These are phyloP conservation scores for Aricia agestis DNA, from an alignment of 1,140 invertebrate species.

Conservation along the genomic window DNA sequence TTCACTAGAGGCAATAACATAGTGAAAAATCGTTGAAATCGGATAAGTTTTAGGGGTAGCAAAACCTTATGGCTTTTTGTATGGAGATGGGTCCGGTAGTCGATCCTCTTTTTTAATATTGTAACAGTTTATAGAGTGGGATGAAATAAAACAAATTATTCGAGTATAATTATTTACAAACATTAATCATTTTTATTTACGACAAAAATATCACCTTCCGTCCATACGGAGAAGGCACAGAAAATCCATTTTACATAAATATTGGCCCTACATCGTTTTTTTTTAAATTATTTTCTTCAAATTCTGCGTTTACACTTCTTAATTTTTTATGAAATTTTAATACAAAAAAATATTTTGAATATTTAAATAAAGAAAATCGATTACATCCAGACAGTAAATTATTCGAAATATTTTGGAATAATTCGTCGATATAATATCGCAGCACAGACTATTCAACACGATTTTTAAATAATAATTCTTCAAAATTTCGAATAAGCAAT, in stretches of 20 bases:
- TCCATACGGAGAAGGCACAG: constrained; percentile 50
- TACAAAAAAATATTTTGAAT: not conserved
- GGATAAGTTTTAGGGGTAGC: no score
- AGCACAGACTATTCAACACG: not conserved
- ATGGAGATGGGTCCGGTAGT: no score
- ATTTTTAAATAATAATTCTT: not conserved
- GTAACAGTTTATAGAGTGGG: no score
- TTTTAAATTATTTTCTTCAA: not conserved
- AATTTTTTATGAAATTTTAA: not conserved
- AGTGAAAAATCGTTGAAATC: no score
- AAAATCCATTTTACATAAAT: constrained; percentile 28
- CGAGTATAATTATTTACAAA: constrained; percentile 66
- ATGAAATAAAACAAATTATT: constrained; percentile 44
- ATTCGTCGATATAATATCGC: not conserved
- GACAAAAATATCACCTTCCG: constrained; percentile 66
- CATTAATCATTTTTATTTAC: constrained; percentile 66
- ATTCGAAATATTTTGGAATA: not conserved
- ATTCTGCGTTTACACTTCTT: not conserved
- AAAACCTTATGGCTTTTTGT: no score
- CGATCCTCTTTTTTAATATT: no score
- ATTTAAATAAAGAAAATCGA: no score
- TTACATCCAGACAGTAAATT: not conserved
- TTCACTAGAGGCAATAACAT: no score
- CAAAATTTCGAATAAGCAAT: no score
- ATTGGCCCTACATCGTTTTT: constrained; percentile 8